Base-by-base conservation (phyloP, 2,113 vertebrate species). In the Pachyramphus minor region DNA sequence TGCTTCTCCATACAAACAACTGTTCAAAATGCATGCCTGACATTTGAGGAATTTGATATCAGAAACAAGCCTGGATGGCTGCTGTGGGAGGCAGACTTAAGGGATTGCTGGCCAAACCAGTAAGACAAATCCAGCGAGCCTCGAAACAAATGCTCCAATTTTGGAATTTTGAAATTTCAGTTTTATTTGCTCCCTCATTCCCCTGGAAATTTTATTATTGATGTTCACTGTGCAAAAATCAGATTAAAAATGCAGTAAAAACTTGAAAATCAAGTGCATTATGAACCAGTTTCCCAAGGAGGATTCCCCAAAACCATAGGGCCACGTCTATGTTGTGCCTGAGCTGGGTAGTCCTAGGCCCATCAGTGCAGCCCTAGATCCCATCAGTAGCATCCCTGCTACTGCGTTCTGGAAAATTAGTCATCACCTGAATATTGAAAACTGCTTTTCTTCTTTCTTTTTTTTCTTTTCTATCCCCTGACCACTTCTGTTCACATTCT, bases 311-410 rank as follows among this genome's bases (percentile, higher is more conserved):
- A 14, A 47, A 55, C 35, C 14, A 6, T 7, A n/a, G 4, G 4
- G 4, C 12, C 25, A 9, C 62, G 20, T 6, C 50, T 49, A 18
- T 2, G 0, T 22, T 27, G 30, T 30, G 25, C 16, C 41, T 39
- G 4, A 35, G 13, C 28, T 50, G 33, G 22, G 35, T 41, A 45
- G 25, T n/a, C 41, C 75, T 6, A 3, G 56, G 41, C 12, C 21
- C 2, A 1, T 3, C 12, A 7, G 23, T 5, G 0, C 39, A 87
- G 30, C 20, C 20, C 16, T 1, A 0, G 31, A 19, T 62, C 18
- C 49, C 20, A 17, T 24, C 1, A 0, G 20, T 4, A 71, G 17
- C 23, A 74, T 60, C 11, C 12, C 21, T 81, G 12, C 41, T 66
- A 33, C 45, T 47, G 63, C 25, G 6, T 76, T 52, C 37, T 60